Evolutionary conservation across 2,797 vertebrate genomes (phyloP), one percentile per base, ranked within the genome.

Genomic region (Coregonus ussuriensis): DNA sequence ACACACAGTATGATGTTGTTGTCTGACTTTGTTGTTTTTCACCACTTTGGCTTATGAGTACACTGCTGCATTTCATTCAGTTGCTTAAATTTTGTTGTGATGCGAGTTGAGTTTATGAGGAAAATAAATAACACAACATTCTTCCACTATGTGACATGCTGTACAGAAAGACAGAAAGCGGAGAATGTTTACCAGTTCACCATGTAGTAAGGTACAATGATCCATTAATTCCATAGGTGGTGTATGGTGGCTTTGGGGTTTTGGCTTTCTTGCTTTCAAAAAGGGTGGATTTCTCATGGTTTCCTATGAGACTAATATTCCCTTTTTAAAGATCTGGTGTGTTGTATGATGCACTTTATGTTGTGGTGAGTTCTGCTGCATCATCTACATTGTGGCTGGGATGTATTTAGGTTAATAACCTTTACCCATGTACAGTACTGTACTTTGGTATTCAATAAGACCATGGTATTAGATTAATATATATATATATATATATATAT

Each of bases 151-250:
- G 21, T 77, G 66, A 76, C 82, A 83, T 56, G 82, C 79, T 83
- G 82, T 77, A 47, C 70, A 85, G 85, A 79, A 62, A 80, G 76
- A 66, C 51, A 69, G 72, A 77, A 53, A 71, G 74, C 33, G 71
- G 70, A 75, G 65, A 79, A 71, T 76, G 73, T 81, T 83, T 82
- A 74, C 80, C 74, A 81, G 77, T 81, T 78, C 59, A 71, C 83
- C 75, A 72, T 78, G 71, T 81, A 85, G 79, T 76, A 83, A 83
- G 83, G 80, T 83, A 84, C 71, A 53, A 31, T 71, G 7, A 56
- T 18, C 51, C 47, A 1, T 54, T 15, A 14, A 53, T 53, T 18
- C 21, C 51, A 2, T 54, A n/a, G 47, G 33, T 47, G 21, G 21
- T 21, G 7, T 52, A 52, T 51, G 21, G 25, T 31, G 6, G 52